Percentiles rank a stretch among this genome's conserved stretches.
phyloP scores from a whole-genome alignment of 1,140 invertebrate species.

The Microplitis mediator region DNA sequence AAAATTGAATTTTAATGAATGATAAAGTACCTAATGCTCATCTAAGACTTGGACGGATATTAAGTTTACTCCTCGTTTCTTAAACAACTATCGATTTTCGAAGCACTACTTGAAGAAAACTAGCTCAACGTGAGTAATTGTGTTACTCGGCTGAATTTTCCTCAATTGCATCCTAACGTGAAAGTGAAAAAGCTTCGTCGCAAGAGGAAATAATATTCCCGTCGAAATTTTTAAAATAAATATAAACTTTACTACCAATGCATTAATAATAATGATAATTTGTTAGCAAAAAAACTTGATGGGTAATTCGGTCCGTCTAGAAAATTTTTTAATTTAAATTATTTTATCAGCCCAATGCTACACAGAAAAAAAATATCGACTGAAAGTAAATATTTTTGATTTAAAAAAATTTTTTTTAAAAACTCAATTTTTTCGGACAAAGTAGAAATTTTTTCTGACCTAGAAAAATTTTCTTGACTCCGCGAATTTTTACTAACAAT shows the following conservation, averaged over 20 bases:
- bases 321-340: no score
- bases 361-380: no score
- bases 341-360: no score
- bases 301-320: no score
- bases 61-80: constrained; percentile 13
- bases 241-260: neutral
- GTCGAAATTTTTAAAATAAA: neutral
- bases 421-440: no score
- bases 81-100: constrained; percentile 22
- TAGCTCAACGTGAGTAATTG: constrained; percentile 15
- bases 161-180: neutral
- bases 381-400: no score
- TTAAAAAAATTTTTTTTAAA: no score
- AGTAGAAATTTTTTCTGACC: no score
- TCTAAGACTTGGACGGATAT: neutral
- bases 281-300: no score
- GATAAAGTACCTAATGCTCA: neutral
- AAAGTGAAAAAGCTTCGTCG: neutral
- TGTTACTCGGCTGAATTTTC: constrained; percentile 12
- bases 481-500: no score
- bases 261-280: neutral
- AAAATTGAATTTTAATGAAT: neutral
- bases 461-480: no score
- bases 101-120: constrained; percentile 9
- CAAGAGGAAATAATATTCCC: neutral